phyloP scores from a whole-genome alignment of 2,113 vertebrate species.

The Delphinus delphis region DNA sequence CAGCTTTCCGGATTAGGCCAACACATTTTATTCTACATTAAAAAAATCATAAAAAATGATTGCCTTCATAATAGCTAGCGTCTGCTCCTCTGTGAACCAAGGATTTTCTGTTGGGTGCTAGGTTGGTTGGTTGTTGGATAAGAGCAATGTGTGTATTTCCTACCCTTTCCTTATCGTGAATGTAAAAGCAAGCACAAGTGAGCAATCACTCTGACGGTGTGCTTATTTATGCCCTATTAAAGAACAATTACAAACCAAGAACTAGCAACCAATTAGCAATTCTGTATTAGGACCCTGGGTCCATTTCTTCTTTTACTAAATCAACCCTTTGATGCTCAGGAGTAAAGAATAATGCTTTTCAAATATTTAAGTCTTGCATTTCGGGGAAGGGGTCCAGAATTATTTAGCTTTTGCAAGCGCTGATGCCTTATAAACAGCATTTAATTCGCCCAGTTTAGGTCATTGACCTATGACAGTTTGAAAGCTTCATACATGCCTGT shows the following conservation, averaged over 20 bases:
- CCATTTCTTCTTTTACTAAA: neutral
- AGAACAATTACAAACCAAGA: neutral
- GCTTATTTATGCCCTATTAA: neutral
- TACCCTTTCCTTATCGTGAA: neutral
- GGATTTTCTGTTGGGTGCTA: neutral
- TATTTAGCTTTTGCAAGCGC: neutral
- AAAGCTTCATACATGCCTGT: neutral
- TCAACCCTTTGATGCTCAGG: neutral
- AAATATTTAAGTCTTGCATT: neutral
- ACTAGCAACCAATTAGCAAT: neutral
- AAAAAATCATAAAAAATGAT: neutral
- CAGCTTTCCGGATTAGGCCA: neutral
- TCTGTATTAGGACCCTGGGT: neutral
- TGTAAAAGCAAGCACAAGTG: neutral
- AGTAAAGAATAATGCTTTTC: neutral
- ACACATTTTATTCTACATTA: slow-evolving; percentile 13
- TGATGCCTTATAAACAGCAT: neutral
- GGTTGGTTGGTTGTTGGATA: neutral
- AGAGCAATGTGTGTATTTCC: neutral
- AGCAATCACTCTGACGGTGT: neutral
- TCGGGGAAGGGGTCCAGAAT: neutral
- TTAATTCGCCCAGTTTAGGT: neutral
- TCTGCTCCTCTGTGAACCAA: neutral
- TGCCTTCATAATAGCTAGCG: neutral
- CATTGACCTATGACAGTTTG: neutral